Evolutionary conservation across 2,113 vertebrate species (phyloP).

Genomic region (Nesoenas mayeri): DNA sequence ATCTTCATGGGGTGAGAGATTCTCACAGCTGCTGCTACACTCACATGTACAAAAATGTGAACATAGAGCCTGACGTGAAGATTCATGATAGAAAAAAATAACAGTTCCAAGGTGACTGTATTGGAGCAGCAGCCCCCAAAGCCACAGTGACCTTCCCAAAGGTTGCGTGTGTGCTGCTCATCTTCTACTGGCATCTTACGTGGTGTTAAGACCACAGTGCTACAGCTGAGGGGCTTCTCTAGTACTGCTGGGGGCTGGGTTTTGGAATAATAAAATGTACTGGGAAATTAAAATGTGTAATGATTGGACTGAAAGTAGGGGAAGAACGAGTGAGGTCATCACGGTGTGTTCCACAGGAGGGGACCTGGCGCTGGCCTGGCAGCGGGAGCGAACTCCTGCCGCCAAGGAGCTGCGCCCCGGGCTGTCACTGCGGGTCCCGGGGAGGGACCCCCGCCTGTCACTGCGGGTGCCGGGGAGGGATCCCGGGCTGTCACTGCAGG

Average conservation of each 20-base stretch:
- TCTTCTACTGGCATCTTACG: fast-evolving
- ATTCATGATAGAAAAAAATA: fast-evolving
- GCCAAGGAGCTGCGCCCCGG: not conserved
- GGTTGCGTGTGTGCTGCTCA: not conserved
- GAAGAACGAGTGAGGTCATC: not conserved
- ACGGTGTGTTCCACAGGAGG: not conserved
- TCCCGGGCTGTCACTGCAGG: too few relatives aligned
- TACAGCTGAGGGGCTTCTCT: fast-evolving
- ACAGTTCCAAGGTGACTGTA: not conserved
- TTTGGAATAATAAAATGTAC: not conserved
- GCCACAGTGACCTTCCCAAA: not conserved
- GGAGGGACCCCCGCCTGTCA: not conserved
- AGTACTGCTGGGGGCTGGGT: fast-evolving
- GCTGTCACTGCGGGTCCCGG: fast-evolving
- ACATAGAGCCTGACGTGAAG: not conserved
- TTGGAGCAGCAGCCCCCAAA: not conserved
- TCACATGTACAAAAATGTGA: not conserved
- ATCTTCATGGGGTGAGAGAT: not conserved
- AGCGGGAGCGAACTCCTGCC: too few relatives aligned
- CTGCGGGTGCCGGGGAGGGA: too few relatives aligned
- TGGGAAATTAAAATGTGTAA: not conserved
- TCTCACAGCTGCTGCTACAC: not conserved
- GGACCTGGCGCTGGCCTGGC: not conserved
- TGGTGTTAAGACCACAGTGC: fast-evolving
- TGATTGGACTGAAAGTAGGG: not conserved